A percentile compares a stretch with the other conserved stretches of the same genome.
These are phyloP conservation scores for Galerucella nymphaeae DNA, from an alignment of 2,888 invertebrate species.

Conservation along the genomic window DNA sequence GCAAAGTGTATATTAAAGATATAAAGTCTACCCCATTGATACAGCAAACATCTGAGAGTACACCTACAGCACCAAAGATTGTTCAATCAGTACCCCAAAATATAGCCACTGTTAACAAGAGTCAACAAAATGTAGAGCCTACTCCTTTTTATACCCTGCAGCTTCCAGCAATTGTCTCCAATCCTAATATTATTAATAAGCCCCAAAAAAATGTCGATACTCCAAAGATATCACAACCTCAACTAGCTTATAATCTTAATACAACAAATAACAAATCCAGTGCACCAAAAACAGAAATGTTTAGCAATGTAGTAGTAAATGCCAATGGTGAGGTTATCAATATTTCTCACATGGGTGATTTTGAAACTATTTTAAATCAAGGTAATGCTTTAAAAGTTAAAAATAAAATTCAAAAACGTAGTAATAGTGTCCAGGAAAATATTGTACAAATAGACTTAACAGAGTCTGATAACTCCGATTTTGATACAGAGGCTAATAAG, in stretches of 20 bases:
- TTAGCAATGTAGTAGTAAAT: conserved; percentile 60
- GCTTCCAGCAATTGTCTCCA: conserved; percentile 53
- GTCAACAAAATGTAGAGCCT: conserved; percentile 40
- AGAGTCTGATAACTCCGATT: conserved; percentile 45
- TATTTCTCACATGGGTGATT: conserved; percentile 57
- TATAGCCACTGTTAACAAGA: conserved; percentile 34
- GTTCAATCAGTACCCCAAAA: conserved; percentile 29
- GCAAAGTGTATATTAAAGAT: conserved; percentile 73
- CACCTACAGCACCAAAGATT: conserved; percentile 30
- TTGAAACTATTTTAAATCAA: conserved; percentile 55
- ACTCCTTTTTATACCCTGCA: conserved; percentile 55
- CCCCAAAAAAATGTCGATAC: conserved; percentile 38
- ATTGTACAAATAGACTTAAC: conserved; percentile 60
- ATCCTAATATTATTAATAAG: conserved; percentile 43
- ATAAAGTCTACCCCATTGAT: conserved; percentile 50
- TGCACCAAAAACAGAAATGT: conserved; percentile 53
- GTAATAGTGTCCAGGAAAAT: conserved; percentile 42
- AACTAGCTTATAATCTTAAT: conserved; percentile 56
- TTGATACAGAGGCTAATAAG: conserved; percentile 47
- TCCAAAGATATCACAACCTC: conserved; percentile 43
- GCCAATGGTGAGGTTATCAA: conserved; percentile 61
- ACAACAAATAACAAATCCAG: conserved; percentile 53
- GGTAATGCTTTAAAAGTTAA: conserved; percentile 42
- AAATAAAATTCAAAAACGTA: conserved; percentile 34
- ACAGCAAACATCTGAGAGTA: conserved; percentile 37